Evolutionary conservation across 2,888 invertebrate species (phyloP).

Genomic region (Erebia ligea): DNA sequence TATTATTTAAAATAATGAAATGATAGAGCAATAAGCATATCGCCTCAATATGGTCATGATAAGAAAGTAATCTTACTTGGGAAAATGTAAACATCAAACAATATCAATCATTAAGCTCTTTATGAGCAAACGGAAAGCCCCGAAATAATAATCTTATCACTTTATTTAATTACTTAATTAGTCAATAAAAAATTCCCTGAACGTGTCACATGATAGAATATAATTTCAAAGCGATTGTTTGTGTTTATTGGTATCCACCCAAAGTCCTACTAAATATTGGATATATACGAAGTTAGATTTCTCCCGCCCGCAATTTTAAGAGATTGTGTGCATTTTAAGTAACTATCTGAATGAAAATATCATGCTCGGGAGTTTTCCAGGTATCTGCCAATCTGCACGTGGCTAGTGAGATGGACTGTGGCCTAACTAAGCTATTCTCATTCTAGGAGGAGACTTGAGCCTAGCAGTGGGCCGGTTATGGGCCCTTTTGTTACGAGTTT

Average conservation of each 20-base stretch:
- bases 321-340: too few relatives aligned
- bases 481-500: too few relatives aligned
- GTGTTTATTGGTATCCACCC: not conserved
- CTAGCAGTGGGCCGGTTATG: too few relatives aligned
- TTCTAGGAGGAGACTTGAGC: too few relatives aligned
- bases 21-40: not conserved
- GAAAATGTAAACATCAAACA: not conserved
- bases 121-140: conserved; percentile 2
- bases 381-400: too few relatives aligned
- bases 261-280: too few relatives aligned
- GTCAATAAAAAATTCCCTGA: not conserved
- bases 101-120: conserved; percentile 5
- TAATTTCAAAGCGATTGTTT: not conserved
- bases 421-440: too few relatives aligned
- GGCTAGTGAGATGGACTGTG: too few relatives aligned
- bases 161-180: not conserved
- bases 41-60: not conserved
- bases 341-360: too few relatives aligned
- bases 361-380: too few relatives aligned
- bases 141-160: not conserved
- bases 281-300: too few relatives aligned
- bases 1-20: not conserved
- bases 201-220: not conserved
- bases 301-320: too few relatives aligned
- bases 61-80: not conserved